phyloP scores from a whole-genome alignment of 2,113 vertebrate genomes.

The Lipophrys pholis region DNA sequence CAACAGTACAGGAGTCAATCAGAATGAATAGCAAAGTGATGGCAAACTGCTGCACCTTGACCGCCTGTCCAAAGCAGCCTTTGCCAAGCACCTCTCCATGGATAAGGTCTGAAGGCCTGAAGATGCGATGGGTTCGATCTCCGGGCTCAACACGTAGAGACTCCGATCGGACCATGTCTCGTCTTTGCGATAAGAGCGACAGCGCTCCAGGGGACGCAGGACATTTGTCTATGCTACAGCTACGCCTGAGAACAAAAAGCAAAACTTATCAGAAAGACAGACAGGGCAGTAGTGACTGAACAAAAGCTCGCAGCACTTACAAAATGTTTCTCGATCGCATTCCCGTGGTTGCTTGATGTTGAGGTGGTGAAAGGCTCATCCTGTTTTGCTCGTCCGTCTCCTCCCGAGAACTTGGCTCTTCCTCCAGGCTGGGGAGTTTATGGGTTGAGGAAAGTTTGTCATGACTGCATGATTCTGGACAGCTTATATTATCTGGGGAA shows the following conservation, averaged over 20 bases:
- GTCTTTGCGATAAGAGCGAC: conserved; percentile 85
- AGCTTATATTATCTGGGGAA: conserved; percentile 19
- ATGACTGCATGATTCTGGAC: conserved; percentile 12
- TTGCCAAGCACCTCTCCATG: conserved; percentile 95
- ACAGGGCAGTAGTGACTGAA: background rate
- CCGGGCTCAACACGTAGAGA: conserved; percentile 88
- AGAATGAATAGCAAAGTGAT: no score
- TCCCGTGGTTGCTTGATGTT: conserved; percentile 64
- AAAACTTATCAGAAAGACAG: background rate
- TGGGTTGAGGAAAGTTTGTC: conserved; percentile 48
- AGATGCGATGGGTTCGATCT: conserved; percentile 90
- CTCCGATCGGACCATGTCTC: conserved; percentile 93
- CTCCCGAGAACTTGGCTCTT: conserved; percentile 72
- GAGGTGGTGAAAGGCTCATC: conserved; percentile 44
- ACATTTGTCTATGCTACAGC: conserved; percentile 94
- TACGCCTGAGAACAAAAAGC: conserved; percentile 84
- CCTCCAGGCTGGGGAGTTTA: conserved; percentile 70
- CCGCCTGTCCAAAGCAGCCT: conserved; percentile 95
- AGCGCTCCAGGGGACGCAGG: conserved; percentile 79
- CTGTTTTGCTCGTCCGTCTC: conserved; percentile 64
- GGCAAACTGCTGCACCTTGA: conserved; percentile 86
- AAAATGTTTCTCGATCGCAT: conserved; percentile 80
- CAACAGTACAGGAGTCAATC: background rate
- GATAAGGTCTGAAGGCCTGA: conserved; percentile 95
- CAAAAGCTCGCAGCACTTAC: conserved; percentile 68